Percentiles rank a stretch among this genome's conserved stretches.
These are phyloP conservation scores for Caradrina clavipalpis DNA, from an alignment of 2,888 invertebrate species.

Conservation along the genomic window DNA sequence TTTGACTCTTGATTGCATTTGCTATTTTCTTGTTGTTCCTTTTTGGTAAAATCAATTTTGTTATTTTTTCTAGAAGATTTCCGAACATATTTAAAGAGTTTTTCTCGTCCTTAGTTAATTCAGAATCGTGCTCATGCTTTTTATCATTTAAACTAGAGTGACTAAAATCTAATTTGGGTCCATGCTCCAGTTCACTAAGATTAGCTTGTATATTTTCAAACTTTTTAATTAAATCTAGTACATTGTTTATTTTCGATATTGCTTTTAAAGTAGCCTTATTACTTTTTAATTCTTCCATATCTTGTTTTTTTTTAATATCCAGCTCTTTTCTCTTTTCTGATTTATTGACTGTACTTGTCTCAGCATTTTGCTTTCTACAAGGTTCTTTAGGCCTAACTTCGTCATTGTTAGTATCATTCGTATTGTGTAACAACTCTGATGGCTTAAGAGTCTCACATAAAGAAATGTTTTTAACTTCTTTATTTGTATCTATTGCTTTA, in stretches of 20 bases:
- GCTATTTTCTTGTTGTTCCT: conserved; percentile 70
- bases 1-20: conserved; percentile 70
- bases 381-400: background rate
- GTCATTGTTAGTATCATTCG: conserved; percentile 20
- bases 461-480: conserved; percentile 75
- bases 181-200: conserved; percentile 68
- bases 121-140: conserved; percentile 1
- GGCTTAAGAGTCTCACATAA: conserved; percentile 78
- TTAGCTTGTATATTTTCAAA: conserved; percentile 77
- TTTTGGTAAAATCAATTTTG: conserved; percentile 79
- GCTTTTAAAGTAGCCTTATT: conserved; percentile 67
- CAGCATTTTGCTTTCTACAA: conserved; percentile 39
- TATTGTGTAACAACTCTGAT: conserved; percentile 59
- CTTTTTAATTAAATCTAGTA: conserved; percentile 78
- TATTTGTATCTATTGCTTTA: conserved; percentile 75
- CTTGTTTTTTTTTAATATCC: background rate
- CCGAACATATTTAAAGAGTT: conserved; percentile 77
- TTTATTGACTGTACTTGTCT: conserved; percentile 1
- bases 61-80: conserved; percentile 79
- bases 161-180: conserved; percentile 31
- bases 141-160: background rate
- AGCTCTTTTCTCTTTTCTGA: background rate
- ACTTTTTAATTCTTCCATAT: conserved; percentile 9
- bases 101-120: conserved; percentile 67
- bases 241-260: conserved; percentile 77